A percentile compares a stretch with the other conserved stretches of the same genome.
phyloP scores from a whole-genome alignment of 1,140 invertebrate genomes.

The Heliothis subflexa region DNA sequence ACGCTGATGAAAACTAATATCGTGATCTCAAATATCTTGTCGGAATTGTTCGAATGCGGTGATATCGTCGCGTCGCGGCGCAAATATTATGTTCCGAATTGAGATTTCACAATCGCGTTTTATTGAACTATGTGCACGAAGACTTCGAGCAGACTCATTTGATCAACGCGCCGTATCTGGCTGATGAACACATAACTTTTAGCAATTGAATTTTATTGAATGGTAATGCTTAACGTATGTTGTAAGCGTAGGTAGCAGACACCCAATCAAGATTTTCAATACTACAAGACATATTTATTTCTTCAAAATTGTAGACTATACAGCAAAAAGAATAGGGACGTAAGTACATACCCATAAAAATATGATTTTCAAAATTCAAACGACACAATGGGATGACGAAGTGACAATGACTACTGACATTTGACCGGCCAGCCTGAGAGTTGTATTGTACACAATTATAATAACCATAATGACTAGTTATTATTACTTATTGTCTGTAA shows the following conservation, averaged over 20 bases:
- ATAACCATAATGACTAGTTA: constrained; percentile 28
- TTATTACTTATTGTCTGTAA: neutral
- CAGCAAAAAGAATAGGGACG: no score
- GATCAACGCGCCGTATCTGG: neutral
- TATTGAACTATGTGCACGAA: neutral
- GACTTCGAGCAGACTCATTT: constrained; percentile 15
- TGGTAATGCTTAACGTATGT: neutral
- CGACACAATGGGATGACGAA: constrained; percentile 55
- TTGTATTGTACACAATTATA: constrained; percentile 51
- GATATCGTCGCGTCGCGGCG: constrained; percentile 22
- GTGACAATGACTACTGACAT: constrained; percentile 46
- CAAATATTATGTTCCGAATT: constrained; percentile 35
- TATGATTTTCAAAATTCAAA: neutral
- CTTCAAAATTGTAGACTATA: neutral
- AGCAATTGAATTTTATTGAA: constrained; percentile 21
- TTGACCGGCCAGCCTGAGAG: constrained; percentile 51
- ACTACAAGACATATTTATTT: neutral
- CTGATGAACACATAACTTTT: constrained; percentile 12
- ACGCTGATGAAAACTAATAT: constrained; percentile 71
- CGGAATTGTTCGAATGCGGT: constrained; percentile 46
- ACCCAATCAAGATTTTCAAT: neutral
- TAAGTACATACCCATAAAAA: neutral
- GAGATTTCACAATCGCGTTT: constrained; percentile 34
- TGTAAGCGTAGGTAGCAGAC: neutral
- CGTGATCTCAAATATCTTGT: constrained; percentile 63